Evolutionary conservation across 2,113 vertebrate species (phyloP).

Genomic region (Mystacornis crossleyi): DNA sequence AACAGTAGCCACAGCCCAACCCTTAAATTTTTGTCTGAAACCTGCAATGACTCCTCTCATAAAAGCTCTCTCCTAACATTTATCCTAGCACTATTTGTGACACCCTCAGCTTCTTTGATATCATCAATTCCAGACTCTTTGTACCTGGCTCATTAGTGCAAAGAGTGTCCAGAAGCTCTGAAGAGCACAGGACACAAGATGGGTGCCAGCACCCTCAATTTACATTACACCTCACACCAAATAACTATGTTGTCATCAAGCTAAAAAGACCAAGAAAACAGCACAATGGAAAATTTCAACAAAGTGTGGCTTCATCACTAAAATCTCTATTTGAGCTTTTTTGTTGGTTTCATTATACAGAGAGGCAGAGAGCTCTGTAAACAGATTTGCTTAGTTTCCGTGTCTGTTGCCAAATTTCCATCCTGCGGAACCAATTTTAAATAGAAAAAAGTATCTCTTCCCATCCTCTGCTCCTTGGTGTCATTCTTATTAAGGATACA

Average conservation of each 20-base stretch:
- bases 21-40: not conserved
- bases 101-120: not conserved
- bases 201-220: not conserved
- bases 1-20: not conserved
- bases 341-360: conserved; percentile 50
- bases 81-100: not conserved
- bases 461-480: conserved; percentile 22
- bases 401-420: conserved; percentile 70
- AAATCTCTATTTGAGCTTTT: conserved; percentile 5
- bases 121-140: not conserved
- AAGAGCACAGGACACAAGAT: not conserved
- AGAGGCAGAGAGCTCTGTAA: conserved; percentile 58
- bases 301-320: not conserved
- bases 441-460: conserved; percentile 20
- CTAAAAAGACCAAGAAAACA: not conserved
- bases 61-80: not conserved
- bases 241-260: not conserved
- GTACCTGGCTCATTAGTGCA: not conserved
- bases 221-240: not conserved
- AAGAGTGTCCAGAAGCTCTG: not conserved
- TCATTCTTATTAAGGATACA: conserved; percentile 37
- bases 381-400: conserved; percentile 72
- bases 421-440: conserved; percentile 72
- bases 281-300: conserved; percentile 20
- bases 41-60: not conserved